Evolutionary conservation across 2,888 invertebrate genomes (phyloP).

Genomic region (Tolmerus cingulatus): DNA sequence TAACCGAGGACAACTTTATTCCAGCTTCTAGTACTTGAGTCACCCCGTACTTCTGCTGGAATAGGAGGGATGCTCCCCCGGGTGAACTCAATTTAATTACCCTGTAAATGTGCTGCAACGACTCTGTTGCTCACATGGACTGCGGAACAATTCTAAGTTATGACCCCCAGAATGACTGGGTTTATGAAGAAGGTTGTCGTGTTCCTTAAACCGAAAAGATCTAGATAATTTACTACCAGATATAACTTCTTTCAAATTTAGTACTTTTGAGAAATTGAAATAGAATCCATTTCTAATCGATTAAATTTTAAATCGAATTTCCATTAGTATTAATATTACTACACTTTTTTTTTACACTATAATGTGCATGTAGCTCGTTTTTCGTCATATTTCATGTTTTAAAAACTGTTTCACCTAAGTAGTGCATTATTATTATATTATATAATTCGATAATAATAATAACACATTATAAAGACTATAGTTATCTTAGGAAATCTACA

Average conservation of each 20-base stretch:
- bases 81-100: conserved; percentile 14
- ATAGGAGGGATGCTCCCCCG: background rate
- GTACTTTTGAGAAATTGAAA: background rate
- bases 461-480: too few relatives aligned
- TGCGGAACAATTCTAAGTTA: background rate
- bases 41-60: background rate
- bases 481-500: too few relatives aligned
- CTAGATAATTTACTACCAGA: background rate
- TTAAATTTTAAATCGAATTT: background rate
- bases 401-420: too few relatives aligned
- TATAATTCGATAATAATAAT: too few relatives aligned
- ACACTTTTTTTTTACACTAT: too few relatives aligned
- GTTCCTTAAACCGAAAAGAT: background rate
- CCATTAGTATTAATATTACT: too few relatives aligned
- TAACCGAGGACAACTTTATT: background rate
- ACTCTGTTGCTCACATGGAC: background rate
- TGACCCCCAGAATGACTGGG: background rate
- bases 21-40: background rate
- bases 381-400: too few relatives aligned
- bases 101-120: background rate
- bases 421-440: too few relatives aligned
- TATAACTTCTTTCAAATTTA: background rate
- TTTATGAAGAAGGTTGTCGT: background rate
- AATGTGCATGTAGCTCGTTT: too few relatives aligned
- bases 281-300: background rate